Conservation (phyloP, 2,888 invertebrate species). For the Lypha dubia region DNA sequence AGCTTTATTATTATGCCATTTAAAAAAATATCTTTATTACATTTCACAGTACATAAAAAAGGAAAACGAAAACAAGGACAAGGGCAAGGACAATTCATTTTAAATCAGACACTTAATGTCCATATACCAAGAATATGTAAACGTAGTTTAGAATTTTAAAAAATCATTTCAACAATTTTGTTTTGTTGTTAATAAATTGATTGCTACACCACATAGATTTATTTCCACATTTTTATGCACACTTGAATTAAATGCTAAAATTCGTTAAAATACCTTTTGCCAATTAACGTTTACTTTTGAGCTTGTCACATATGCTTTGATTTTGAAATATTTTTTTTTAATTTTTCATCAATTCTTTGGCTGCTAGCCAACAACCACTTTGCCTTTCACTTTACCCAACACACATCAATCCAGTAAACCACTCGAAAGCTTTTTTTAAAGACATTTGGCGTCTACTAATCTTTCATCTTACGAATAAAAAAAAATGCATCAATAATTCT, state of each 20-base stretch:
- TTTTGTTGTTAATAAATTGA: constrained; percentile 8
- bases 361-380: constrained; percentile 59
- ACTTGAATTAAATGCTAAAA: constrained; percentile 51
- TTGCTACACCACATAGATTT: constrained; percentile 48
- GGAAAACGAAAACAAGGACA: background rate
- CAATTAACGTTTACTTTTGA: constrained; percentile 61
- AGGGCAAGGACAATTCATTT: background rate
- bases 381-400: constrained; percentile 31
- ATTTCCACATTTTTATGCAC: constrained; percentile 9
- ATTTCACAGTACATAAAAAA: background rate
- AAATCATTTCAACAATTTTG: background rate
- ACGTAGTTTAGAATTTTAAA: background rate
- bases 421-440: constrained; percentile 38
- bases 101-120: background rate
- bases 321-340: too few relatives aligned
- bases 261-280: constrained; percentile 55
- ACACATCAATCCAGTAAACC: constrained; percentile 25
- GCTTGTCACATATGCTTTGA: constrained; percentile 52
- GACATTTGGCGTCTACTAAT: constrained; percentile 64
- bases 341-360: constrained; percentile 41
- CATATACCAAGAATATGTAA: background rate
- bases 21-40: background rate
- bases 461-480: constrained; percentile 49
- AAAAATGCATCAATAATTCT: constrained; percentile 59
- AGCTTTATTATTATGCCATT: background rate